phyloP scores from a whole-genome alignment of 2,888 invertebrate species.

The Perithous albicinctus region DNA sequence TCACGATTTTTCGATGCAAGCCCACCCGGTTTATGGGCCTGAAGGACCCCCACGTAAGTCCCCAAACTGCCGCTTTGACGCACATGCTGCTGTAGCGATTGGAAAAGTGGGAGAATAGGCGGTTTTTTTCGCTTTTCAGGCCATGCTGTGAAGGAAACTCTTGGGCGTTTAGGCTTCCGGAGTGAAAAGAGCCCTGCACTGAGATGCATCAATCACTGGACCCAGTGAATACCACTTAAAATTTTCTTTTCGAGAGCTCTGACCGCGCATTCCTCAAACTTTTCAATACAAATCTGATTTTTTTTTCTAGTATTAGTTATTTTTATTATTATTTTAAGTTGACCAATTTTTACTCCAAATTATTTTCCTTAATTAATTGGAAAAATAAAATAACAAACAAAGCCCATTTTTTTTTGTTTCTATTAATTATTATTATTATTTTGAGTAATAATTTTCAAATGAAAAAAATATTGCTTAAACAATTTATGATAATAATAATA shows the following conservation, averaged over 20 bases:
- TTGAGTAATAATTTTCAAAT: no score
- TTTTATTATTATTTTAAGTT: no score
- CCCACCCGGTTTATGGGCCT: constrained; percentile 28
- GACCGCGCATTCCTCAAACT: background rate
- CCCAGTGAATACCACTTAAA: constrained; percentile 41
- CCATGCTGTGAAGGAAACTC: constrained; percentile 24
- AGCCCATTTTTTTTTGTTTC: no score
- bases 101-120: constrained; percentile 29
- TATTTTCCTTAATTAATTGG: no score
- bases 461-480: no score
- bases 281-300: background rate
- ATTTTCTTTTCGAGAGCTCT: background rate
- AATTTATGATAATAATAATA: no score
- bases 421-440: no score
- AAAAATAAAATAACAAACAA: no score
- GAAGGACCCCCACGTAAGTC: constrained; percentile 34
- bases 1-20: constrained; percentile 45
- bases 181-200: constrained; percentile 9
- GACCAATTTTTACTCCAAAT: no score
- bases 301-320: no score
- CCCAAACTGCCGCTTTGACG: background rate
- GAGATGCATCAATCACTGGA: constrained; percentile 64
- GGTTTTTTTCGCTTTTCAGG: constrained; percentile 43
- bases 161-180: constrained; percentile 55
- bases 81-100: constrained; percentile 42